Percentiles rank a stretch among this genome's conserved stretches.
phyloP scores from a whole-genome alignment of 2,113 vertebrate genomes.

The Zingel zingel region DNA sequence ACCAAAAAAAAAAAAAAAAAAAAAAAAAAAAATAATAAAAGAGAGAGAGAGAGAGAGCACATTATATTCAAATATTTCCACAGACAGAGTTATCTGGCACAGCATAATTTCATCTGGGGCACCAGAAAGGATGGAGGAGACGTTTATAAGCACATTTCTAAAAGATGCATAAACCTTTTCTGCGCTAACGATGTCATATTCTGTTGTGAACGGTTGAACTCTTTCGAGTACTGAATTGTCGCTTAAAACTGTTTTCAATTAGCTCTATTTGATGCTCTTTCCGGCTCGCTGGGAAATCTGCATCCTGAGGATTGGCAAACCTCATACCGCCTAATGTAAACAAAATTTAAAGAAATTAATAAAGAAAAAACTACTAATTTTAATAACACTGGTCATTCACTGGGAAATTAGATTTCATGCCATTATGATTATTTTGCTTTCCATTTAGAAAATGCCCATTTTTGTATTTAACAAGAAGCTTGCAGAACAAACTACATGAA shows the following conservation, averaged over 20 bases:
- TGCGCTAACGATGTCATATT: background rate
- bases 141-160: background rate
- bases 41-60: too few species aligned
- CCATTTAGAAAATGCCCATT: background rate
- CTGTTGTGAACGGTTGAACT: background rate
- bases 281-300: background rate
- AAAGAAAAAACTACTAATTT: background rate
- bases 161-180: background rate
- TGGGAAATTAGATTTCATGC: constrained; percentile 32
- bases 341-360: too few species aligned
- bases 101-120: background rate
- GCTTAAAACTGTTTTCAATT: background rate
- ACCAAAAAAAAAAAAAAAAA: constrained; percentile 27
- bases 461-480: background rate
- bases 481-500: background rate
- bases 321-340: background rate
- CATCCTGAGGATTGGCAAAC: background rate
- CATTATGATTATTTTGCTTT: background rate
- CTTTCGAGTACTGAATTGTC: background rate
- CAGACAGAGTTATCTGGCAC: constrained; percentile 6
- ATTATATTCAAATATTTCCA: constrained; percentile 3
- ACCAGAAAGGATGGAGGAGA: background rate
- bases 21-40: constrained; percentile 15
- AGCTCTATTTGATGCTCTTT: background rate
- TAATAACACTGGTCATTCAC: constrained; percentile 22